These are phyloP conservation scores for Eupithecia vulgata DNA, from an alignment of 2,888 invertebrate species.

Conservation along the genomic window DNA sequence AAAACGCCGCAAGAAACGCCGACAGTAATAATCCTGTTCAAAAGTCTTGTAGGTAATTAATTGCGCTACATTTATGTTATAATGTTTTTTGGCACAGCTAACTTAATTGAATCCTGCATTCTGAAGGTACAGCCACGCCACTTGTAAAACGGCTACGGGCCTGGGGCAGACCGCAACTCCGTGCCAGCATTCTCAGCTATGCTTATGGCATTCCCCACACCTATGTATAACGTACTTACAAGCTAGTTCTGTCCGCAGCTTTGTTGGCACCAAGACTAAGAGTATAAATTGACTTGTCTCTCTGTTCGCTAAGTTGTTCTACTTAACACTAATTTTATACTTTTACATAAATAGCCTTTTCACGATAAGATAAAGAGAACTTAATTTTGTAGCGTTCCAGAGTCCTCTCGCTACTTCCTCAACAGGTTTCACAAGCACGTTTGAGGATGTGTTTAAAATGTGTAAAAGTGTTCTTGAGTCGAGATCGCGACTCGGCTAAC, in stretches of 20 bases:
- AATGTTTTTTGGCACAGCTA: not conserved
- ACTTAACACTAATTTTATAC: no score
- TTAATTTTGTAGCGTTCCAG: no score
- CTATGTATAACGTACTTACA: constrained; percentile 9
- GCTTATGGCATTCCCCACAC: constrained; percentile 55
- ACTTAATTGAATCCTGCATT: constrained; percentile 32
- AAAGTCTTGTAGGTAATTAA: not conserved
- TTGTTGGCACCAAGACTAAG: not conserved
- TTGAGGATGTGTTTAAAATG: no score
- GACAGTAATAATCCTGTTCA: not conserved
- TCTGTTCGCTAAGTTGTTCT: not conserved
- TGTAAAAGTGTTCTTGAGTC: no score
- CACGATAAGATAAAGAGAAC: no score
- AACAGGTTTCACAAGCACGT: no score
- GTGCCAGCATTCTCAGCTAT: constrained; percentile 63
- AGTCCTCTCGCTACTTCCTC: no score
- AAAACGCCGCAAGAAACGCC: not conserved
- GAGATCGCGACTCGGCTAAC: no score
- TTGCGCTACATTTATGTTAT: not conserved
- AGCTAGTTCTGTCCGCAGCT: not conserved
- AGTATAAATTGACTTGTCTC: not conserved
- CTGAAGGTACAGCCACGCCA: constrained; percentile 52
- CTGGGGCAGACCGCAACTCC: constrained; percentile 62
- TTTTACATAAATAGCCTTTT: no score
- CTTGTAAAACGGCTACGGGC: constrained; percentile 65